Evolutionary conservation across 1,140 invertebrate species (phyloP).

Genomic region (Homalodisca vitripennis): DNA sequence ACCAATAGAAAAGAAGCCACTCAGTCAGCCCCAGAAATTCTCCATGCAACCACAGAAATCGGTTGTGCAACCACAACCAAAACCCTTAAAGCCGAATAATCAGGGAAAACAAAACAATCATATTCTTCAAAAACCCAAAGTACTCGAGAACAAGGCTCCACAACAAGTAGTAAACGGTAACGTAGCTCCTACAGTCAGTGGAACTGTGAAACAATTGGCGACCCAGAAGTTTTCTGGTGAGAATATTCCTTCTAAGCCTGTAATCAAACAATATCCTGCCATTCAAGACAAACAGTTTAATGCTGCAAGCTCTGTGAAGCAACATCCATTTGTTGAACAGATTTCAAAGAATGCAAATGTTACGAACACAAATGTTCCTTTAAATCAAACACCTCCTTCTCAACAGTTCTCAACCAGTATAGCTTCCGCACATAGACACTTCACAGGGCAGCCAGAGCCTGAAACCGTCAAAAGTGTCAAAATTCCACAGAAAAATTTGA

Average conservation of each 20-base stretch:
- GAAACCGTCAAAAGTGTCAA: background rate
- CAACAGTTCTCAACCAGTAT: slow-evolving; percentile 15
- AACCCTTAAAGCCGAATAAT: background rate
- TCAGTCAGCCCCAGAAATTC: slow-evolving; percentile 41
- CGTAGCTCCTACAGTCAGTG: slow-evolving; percentile 46
- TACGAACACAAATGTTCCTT: too few relatives aligned
- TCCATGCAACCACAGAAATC: slow-evolving; percentile 43
- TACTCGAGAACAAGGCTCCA: background rate
- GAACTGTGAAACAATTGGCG: slow-evolving; percentile 44
- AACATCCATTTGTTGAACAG: slow-evolving; percentile 13
- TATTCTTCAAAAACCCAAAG: background rate
- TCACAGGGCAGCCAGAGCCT: background rate
- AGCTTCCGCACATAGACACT: background rate
- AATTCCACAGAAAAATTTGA: background rate
- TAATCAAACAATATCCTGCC: slow-evolving; percentile 30
- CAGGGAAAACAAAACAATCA: too few relatives aligned
- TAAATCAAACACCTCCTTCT: background rate
- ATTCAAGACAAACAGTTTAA: slow-evolving; percentile 27
- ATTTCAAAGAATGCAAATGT: background rate
- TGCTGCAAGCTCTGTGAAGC: background rate
- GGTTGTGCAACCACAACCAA: slow-evolving; percentile 47
- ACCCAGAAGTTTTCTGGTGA: slow-evolving; percentile 40
- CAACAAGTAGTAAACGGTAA: background rate
- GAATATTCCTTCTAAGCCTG: slow-evolving; percentile 31
- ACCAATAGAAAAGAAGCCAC: slow-evolving; percentile 53